Conservation (phyloP, 2,113 vertebrate genomes). For the Lepus timidus region DNA sequence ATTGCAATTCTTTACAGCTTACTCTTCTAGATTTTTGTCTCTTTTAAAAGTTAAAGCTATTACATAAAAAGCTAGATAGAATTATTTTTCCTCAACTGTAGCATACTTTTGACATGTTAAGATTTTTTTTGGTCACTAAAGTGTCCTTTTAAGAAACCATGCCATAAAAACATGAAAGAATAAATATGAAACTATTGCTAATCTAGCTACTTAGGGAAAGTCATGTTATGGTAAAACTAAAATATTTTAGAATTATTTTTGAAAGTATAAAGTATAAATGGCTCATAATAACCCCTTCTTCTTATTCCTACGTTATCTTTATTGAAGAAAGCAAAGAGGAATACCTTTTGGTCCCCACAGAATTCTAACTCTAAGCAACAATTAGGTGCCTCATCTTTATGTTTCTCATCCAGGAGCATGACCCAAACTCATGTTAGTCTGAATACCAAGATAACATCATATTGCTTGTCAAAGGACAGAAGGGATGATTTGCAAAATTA, state of each 20-base stretch:
- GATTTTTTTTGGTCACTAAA: neutral
- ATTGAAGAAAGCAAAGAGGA: neutral
- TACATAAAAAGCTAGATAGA: neutral
- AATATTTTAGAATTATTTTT: slow-evolving; percentile 35
- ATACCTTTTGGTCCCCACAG: neutral
- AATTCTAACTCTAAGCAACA: slow-evolving; percentile 12
- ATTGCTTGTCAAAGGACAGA: neutral
- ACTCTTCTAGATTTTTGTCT: slow-evolving; percentile 7
- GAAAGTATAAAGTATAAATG: neutral
- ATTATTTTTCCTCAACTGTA: neutral
- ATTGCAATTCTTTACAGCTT: neutral
- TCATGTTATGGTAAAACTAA: neutral
- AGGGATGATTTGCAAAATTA: neutral
- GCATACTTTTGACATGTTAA: neutral
- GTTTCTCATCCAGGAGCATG: neutral
- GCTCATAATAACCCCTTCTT: neutral
- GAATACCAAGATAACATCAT: neutral
- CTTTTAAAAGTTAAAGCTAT: neutral
- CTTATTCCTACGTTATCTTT: slow-evolving; percentile 4
- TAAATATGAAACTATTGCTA: neutral
- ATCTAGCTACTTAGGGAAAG: neutral
- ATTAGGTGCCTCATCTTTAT: neutral
- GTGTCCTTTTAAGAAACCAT: slow-evolving; percentile 4
- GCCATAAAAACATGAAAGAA: neutral
- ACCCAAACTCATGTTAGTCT: neutral